Evolutionary conservation across 2,797 vertebrate species (phyloP).

Genomic region (Coendou prehensilis): DNA sequence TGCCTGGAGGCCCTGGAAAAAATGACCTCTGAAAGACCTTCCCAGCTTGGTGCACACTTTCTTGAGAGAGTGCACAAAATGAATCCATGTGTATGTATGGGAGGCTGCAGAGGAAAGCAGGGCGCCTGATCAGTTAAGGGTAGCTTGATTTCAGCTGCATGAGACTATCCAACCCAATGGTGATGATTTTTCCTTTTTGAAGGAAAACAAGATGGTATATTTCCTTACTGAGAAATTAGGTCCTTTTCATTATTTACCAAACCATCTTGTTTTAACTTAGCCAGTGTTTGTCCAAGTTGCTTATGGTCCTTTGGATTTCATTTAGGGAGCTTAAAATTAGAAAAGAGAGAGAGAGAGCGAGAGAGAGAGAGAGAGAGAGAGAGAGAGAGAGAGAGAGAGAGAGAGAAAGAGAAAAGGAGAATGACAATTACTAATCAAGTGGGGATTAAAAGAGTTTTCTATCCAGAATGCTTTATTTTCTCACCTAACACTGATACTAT

Average conservation of each 20-base stretch:
- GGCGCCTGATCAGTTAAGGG: background rate
- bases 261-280: slow-evolving; percentile 4
- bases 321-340: background rate
- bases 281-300: background rate
- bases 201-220: background rate
- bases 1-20: background rate
- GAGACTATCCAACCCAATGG: background rate
- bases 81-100: background rate
- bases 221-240: background rate
- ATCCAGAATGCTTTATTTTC: background rate
- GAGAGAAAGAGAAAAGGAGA: background rate
- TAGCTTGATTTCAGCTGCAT: background rate
- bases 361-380: background rate
- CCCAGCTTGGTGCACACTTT: background rate
- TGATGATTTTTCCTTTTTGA: slow-evolving; percentile 10
- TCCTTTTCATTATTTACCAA: background rate
- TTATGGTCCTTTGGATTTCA: background rate
- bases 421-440: background rate
- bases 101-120: background rate
- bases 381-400: too few relatives aligned
- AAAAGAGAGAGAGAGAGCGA: background rate
- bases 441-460: background rate
- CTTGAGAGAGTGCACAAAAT: background rate
- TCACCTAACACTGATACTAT: background rate
- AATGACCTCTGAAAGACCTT: slow-evolving; percentile 10